Evolutionary conservation across 2,888 invertebrate genomes (phyloP).

Genomic region (Subacronicta megacephala): DNA sequence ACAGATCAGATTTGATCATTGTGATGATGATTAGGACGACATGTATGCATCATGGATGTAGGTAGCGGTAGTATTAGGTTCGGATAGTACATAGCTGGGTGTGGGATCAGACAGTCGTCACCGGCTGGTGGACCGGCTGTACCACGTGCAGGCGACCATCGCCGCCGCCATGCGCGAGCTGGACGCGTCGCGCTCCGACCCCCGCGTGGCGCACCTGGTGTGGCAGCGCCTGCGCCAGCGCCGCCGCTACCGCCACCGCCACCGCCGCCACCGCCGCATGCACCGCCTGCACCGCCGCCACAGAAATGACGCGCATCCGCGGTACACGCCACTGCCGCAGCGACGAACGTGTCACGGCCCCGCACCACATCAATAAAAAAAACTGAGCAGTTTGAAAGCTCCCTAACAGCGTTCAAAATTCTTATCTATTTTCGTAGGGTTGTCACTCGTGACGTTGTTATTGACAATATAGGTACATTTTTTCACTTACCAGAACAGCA

Average conservation of each 20-base stretch:
- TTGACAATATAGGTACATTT: too few species aligned
- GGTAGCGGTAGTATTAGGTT: constrained; percentile 19
- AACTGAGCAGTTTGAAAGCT: too few species aligned
- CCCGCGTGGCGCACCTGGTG: constrained; percentile 65
- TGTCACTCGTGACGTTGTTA: too few species aligned
- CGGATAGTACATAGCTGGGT: constrained; percentile 61
- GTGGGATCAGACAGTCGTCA: constrained; percentile 82
- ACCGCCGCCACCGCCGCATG: not conserved
- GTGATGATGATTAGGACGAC: too few species aligned
- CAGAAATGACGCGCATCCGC: not conserved
- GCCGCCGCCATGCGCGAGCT: constrained; percentile 64
- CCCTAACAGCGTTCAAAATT: too few species aligned
- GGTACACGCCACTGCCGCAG: not conserved
- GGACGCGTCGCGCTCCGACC: constrained; percentile 67
- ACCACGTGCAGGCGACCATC: constrained; percentile 70
- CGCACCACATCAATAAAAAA: too few species aligned
- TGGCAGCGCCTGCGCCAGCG: constrained; percentile 49
- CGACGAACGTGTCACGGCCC: not conserved
- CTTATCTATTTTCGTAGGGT: too few species aligned
- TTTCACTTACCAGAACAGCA: too few species aligned
- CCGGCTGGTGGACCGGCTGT: constrained; percentile 76
- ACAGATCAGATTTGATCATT: too few species aligned
- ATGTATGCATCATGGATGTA: not conserved
- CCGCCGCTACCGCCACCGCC: constrained; percentile 24
- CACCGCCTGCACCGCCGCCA: not conserved